These are phyloP conservation scores for Magallana ariakensis DNA, from an alignment of 1,140 invertebrate genomes.

Conservation along the genomic window DNA sequence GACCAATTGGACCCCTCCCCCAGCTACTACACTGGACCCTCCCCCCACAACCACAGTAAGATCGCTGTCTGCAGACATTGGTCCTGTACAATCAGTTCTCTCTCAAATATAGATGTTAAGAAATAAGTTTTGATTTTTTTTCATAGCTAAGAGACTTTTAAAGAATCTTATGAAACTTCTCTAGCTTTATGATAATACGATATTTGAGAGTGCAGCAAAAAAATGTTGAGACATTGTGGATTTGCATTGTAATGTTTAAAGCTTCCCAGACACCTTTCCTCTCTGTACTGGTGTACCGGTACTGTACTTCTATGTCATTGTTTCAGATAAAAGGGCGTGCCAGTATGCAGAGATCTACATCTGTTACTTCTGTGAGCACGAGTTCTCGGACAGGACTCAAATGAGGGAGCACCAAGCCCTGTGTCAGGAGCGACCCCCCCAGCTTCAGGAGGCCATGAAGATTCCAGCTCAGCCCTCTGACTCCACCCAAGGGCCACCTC, in stretches of 20 bases:
- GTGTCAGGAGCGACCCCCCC: conserved; percentile 64
- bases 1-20: background rate
- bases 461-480: conserved; percentile 41
- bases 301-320: no score
- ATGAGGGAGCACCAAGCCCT: conserved; percentile 69
- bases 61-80: background rate
- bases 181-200: no score
- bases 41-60: background rate
- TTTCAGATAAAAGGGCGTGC: background rate
- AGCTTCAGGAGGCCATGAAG: conserved; percentile 47
- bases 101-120: no score
- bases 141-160: no score
- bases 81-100: no score
- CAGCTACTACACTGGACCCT: background rate
- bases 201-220: no score
- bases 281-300: no score
- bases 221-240: no score
- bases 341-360: conserved; percentile 70
- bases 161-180: no score
- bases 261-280: no score
- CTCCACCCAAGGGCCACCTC: conserved; percentile 50
- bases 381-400: conserved; percentile 67
- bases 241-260: no score
- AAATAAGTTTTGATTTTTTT: no score
- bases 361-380: conserved; percentile 75